phyloP scores from a whole-genome alignment of 1,140 invertebrate species.

The Drosophila lowei region DNA sequence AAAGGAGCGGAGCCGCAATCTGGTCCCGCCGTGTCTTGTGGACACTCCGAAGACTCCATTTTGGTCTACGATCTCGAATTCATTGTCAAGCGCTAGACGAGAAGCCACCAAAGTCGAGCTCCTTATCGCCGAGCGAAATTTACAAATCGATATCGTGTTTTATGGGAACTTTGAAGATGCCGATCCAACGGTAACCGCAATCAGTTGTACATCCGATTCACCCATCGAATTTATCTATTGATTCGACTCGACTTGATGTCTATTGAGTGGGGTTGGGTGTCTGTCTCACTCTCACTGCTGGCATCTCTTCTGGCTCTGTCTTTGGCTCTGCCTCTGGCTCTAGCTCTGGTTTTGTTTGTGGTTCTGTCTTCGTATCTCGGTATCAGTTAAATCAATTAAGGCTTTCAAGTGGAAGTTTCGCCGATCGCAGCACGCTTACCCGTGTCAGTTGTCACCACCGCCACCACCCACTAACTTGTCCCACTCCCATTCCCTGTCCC shows the following conservation, averaged over 20 bases:
- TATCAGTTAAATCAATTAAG: constrained; percentile 82
- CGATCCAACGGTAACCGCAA: constrained; percentile 43
- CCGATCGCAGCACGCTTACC: constrained; percentile 71
- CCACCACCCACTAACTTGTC: constrained; percentile 10
- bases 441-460: constrained; percentile 48
- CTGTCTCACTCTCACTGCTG: no score
- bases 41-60: constrained; percentile 46
- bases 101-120: constrained; percentile 48
- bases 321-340: no score
- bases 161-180: constrained; percentile 44
- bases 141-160: constrained; percentile 60
- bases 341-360: neutral
- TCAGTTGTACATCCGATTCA: constrained; percentile 69
- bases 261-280: constrained; percentile 3
- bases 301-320: no score
- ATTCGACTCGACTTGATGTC: constrained; percentile 46
- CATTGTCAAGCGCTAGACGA: constrained; percentile 64
- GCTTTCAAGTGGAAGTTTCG: constrained; percentile 76
- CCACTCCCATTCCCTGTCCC: constrained; percentile 2
- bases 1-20: constrained; percentile 45
- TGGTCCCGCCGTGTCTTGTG: constrained; percentile 21
- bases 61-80: constrained; percentile 54
- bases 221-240: constrained; percentile 72
- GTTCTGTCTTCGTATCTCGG: constrained; percentile 38
- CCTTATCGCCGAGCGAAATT: constrained; percentile 49